Percentiles rank a stretch among this genome's conserved stretches.
phyloP scores from a whole-genome alignment of 2,797 vertebrate species.

The Onychomys arenicola region DNA sequence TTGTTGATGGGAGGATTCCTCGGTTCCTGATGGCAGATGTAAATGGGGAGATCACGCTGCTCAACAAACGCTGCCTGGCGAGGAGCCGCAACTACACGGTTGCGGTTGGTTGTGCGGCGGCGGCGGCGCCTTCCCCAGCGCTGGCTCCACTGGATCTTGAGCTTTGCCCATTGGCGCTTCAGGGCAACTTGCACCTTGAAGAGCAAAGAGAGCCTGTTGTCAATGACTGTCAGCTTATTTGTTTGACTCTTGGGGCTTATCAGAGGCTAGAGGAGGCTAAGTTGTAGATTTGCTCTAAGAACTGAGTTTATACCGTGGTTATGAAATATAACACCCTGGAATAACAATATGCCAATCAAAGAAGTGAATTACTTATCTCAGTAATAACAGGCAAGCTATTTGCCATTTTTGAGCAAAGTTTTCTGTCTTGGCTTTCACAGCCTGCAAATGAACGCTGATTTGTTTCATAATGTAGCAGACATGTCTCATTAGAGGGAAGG shows the following conservation, averaged over 20 bases:
- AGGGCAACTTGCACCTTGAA: slow-evolving; percentile 94
- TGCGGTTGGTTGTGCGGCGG: slow-evolving; percentile 88
- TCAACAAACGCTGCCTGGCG: slow-evolving; percentile 84
- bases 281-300: background rate
- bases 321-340: background rate
- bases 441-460: background rate
- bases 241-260: background rate
- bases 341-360: background rate
- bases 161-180: slow-evolving; percentile 96
- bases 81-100: slow-evolving; percentile 90
- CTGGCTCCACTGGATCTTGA: slow-evolving; percentile 95
- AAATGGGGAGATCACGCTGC: slow-evolving; percentile 85
- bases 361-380: background rate
- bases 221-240: background rate
- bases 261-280: background rate
- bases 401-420: background rate
- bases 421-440: background rate
- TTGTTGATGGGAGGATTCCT: slow-evolving; percentile 92
- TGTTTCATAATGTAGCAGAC: background rate
- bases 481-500: background rate
- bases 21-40: slow-evolving; percentile 93
- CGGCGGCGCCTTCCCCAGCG: slow-evolving; percentile 88
- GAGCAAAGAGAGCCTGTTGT: background rate
- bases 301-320: background rate
- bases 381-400: background rate